Base-by-base conservation (phyloP, 1,140 invertebrate species). In the Drosophila yakuba region DNA sequence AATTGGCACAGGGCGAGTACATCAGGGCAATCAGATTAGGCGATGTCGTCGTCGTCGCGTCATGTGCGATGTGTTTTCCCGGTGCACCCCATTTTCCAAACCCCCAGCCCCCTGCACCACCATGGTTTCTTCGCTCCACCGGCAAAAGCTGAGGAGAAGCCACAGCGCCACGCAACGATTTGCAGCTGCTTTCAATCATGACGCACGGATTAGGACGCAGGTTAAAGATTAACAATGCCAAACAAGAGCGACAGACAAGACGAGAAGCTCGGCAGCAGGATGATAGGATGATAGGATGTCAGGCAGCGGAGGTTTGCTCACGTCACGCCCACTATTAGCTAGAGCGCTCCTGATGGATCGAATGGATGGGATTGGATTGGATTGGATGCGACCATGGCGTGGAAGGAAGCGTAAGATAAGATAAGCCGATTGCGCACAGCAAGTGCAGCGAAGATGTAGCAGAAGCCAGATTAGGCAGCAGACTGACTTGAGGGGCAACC, bases 181-280 rank as follows among this genome's bases (percentile, higher is more conserved):
- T 84, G 80, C 74, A 79, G 80, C 80, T 84, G 80, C 80, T 67
- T 86, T 86, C 78, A 86, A 86, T 86, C 83, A 86, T 86, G 82
- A 86, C 82, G 82, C 82, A 88, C 82, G 82, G 82, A 86, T 88
- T 86, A 86, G 82, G 62, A 82, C 78, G 68, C 78, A 75, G 78
- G 82, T 82, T 88, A 81, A 86, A 88, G 82, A 86, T 81, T 86
- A 88, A 75, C 74, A 82, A 88, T 58, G 58, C 35, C 76, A 76
- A 25, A 36, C 55, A 56, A 54, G 48, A 64, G 54, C 25, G 41
- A 41, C 36, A 44, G 74, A 32, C 54, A 75, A n/a, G 44, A n/a
- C 39, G 48, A 62, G n/a, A 28, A 43, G 39, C 32, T 61, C 47
- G 32, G 54, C 59, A 20, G 20, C 20, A 20, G 20, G 20, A 20